phyloP scores from a whole-genome alignment of 92 coral and sea anemone species.

The Porites rus region DNA sequence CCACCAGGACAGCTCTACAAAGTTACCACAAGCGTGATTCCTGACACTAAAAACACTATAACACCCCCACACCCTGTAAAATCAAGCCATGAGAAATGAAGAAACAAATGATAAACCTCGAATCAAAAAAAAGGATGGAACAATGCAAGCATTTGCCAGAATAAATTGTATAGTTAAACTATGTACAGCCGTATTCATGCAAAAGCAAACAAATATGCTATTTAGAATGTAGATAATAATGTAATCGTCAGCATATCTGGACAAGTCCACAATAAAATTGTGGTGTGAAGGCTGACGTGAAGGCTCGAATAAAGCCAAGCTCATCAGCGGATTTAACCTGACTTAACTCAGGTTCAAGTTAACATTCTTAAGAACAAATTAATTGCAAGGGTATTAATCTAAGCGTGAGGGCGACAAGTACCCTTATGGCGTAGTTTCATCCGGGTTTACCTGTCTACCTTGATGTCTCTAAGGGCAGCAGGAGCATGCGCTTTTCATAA shows the following conservation, averaged over 20 bases:
- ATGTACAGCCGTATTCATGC: constrained; percentile 18
- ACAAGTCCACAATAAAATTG: constrained; percentile 34
- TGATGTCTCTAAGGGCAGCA: too few species aligned
- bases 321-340: background rate
- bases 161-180: constrained; percentile 3
- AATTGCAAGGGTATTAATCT: too few species aligned
- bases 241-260: constrained; percentile 1
- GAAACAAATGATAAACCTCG: background rate
- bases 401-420: too few species aligned
- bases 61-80: constrained; percentile 11
- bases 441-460: too few species aligned
- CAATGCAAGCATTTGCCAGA: background rate
- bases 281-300: background rate
- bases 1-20: constrained; percentile 77
- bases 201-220: background rate
- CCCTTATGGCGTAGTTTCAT: too few species aligned
- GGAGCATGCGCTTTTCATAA: too few species aligned
- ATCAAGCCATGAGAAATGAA: background rate
- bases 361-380: background rate
- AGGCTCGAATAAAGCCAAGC: background rate
- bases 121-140: background rate
- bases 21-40: constrained; percentile 16
- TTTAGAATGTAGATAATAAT: constrained; percentile 5
- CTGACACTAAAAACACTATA: background rate
- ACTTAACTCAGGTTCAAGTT: background rate